phyloP scores from a whole-genome alignment of 1,140 invertebrate genomes.

The Pachypeltis micranthus region DNA sequence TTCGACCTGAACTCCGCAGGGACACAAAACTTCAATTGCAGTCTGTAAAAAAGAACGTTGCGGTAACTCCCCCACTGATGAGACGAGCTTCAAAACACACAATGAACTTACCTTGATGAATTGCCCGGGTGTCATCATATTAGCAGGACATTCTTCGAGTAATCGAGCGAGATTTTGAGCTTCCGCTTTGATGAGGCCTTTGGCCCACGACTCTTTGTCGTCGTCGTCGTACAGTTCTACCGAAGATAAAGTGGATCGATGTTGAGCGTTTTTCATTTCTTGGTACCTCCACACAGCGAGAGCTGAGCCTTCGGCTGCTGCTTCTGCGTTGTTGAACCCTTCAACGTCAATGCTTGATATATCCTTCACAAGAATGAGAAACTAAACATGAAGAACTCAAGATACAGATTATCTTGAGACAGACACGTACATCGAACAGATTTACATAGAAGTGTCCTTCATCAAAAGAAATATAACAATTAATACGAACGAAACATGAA shows the following conservation, averaged over 20 bases:
- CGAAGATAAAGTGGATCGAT: conserved; percentile 29
- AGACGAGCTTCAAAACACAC: no score
- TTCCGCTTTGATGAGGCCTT: conserved; percentile 58
- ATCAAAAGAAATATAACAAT: no score
- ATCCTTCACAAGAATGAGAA: not conserved
- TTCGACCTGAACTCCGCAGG: conserved; percentile 29
- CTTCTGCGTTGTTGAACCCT: conserved; percentile 54
- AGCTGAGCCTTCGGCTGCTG: conserved; percentile 57
- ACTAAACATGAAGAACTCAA: no score
- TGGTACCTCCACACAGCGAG: conserved; percentile 52
- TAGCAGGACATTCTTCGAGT: conserved; percentile 73
- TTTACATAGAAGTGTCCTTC: no score
- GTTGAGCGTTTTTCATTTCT: conserved; percentile 48
- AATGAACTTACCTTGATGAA: conserved; percentile 52
- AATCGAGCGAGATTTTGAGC: conserved; percentile 73
- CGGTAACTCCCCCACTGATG: no score
- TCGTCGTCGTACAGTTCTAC: conserved; percentile 32
- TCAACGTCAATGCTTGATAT: conserved; percentile 47
- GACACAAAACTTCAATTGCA: conserved; percentile 26
- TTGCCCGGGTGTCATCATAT: conserved; percentile 70
- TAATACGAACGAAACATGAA: no score
- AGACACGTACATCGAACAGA: no score
- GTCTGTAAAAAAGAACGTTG: conserved; percentile 22
- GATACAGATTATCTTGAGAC: no score
- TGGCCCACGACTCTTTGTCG: conserved; percentile 55